A percentile compares a stretch with the other conserved stretches of the same genome.
Conservation (phyloP, 2,113 vertebrate species). For the Aix galericulata region DNA sequence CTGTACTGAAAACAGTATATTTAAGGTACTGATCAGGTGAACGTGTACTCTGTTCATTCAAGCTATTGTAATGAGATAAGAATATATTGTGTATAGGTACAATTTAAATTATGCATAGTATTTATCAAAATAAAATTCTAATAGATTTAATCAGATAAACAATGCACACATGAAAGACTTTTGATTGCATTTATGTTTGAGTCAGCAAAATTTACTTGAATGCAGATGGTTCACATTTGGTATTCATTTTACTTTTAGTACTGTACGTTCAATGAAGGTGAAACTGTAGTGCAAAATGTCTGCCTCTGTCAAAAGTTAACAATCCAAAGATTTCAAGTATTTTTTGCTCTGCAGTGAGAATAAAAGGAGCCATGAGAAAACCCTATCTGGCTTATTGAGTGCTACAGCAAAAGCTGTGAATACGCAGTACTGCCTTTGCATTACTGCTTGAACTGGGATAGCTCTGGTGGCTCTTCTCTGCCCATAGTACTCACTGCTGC, state of each 20-base stretch:
- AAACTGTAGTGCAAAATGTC: not conserved
- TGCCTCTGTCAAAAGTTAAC: not conserved
- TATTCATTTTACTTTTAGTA: not conserved
- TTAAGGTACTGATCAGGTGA: not conserved
- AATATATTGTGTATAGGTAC: not conserved
- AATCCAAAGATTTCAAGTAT: not conserved
- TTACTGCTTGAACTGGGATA: not conserved
- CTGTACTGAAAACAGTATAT: not conserved
- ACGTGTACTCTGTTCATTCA: not conserved
- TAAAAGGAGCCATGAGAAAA: not conserved
- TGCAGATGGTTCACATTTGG: not conserved
- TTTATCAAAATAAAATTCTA: not conserved
- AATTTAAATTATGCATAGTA: not conserved
- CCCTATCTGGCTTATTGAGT: not conserved
- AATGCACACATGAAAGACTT: not conserved
- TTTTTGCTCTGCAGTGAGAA: not conserved
- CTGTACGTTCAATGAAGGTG: not conserved
- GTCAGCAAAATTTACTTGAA: not conserved
- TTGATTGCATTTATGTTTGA: not conserved
- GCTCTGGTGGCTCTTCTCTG: not conserved
- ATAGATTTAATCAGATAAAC: not conserved
- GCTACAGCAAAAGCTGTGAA: not conserved
- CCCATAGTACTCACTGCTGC: slow-evolving; percentile 33
- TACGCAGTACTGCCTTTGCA: not conserved
- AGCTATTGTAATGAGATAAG: not conserved